phyloP scores from a whole-genome alignment of 2,888 invertebrate genomes.

The Pterobdella sp. region DNA sequence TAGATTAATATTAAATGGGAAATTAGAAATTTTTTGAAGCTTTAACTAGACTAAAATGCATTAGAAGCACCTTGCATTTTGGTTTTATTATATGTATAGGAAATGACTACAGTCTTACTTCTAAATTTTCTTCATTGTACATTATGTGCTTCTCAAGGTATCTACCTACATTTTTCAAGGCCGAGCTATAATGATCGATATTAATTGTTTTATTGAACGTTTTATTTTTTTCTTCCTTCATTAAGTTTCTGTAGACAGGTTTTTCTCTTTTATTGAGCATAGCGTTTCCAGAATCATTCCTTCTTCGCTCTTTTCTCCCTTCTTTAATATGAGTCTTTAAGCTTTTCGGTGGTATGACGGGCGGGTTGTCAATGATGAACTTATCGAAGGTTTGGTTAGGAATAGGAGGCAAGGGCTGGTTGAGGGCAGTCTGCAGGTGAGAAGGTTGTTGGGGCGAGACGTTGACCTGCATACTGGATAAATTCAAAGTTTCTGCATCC shows the following conservation, averaged over 20 bases:
- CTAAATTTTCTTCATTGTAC: neutral
- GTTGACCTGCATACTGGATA: neutral
- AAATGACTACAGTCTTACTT: too few species aligned
- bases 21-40: too few species aligned
- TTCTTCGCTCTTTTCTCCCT: neutral
- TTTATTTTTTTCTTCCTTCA: neutral
- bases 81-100: too few species aligned
- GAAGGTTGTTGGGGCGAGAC: neutral
- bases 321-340: neutral
- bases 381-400: too few species aligned
- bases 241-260: neutral
- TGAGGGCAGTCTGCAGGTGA: neutral
- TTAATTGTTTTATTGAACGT: neutral
- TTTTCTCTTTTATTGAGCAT: neutral
- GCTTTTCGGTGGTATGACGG: neutral
- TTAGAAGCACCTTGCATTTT: too few species aligned
- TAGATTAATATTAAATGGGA: too few species aligned
- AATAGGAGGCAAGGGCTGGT: neutral
- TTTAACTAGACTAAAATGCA: too few species aligned
- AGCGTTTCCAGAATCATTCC: neutral
- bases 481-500: neutral
- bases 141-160: neutral
- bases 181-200: neutral
- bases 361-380: too few species aligned
- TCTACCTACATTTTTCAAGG: neutral